phyloP scores from a whole-genome alignment of 2,113 vertebrate species.

The Eupsittula cactorum region DNA sequence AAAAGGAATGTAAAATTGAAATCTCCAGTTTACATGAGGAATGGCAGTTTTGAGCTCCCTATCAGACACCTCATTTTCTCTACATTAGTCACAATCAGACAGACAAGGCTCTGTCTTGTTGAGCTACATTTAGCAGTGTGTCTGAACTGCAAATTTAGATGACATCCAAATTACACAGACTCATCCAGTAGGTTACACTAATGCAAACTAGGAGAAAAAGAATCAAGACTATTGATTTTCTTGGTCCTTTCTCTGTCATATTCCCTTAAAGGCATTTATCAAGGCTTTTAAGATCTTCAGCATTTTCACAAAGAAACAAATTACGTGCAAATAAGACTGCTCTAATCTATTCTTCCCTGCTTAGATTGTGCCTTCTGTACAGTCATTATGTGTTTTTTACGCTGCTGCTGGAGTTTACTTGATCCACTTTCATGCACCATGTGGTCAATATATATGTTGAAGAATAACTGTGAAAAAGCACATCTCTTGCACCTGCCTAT shows the following conservation, averaged over 20 bases:
- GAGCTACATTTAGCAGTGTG: slow-evolving; percentile 30
- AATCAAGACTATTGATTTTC: slow-evolving; percentile 50
- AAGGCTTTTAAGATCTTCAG: slow-evolving; percentile 59
- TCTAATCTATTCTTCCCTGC: slow-evolving; percentile 14
- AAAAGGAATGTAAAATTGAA: slow-evolving; percentile 64
- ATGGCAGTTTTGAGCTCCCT: slow-evolving; percentile 44
- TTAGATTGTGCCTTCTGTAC: slow-evolving; percentile 50
- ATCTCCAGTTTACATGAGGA: slow-evolving; percentile 61
- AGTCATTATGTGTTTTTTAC: slow-evolving; percentile 45
- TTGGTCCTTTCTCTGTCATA: slow-evolving; percentile 2
- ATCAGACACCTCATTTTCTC: slow-evolving; percentile 67
- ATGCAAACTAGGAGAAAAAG: slow-evolving; percentile 43
- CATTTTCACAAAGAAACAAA: slow-evolving; percentile 53
- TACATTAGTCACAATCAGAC: slow-evolving; percentile 56
- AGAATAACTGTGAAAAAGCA: slow-evolving; percentile 44
- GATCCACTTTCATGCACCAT: slow-evolving; percentile 62
- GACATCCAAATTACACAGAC: slow-evolving; percentile 60
- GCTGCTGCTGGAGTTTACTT: slow-evolving; percentile 28
- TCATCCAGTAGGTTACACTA: slow-evolving; percentile 21
- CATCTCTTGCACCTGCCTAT: slow-evolving; percentile 66
- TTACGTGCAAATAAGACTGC: slow-evolving; percentile 46
- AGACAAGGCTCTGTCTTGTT: slow-evolving; percentile 57
- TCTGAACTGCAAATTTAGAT: slow-evolving; percentile 53
- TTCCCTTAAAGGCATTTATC: slow-evolving; percentile 61
- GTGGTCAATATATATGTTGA: slow-evolving; percentile 51